phyloP scores from a whole-genome alignment of 2,797 vertebrate species.

The Cynodonichthys magdalenae region DNA sequence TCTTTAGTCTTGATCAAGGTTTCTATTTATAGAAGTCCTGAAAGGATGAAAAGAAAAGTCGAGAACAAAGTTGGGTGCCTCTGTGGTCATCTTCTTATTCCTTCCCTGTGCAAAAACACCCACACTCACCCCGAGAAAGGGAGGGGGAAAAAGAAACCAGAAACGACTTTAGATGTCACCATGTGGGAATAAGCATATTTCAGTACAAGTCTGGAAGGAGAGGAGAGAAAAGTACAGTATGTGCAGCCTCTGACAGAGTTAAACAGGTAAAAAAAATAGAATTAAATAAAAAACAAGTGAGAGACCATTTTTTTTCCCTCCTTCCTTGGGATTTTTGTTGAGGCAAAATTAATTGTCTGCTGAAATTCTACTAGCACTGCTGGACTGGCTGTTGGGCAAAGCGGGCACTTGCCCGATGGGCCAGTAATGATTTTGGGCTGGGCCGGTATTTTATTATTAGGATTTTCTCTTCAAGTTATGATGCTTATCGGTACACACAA shows the following conservation, averaged over 20 bases:
- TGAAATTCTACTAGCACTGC: constrained; percentile 24
- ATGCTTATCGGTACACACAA: too few species aligned
- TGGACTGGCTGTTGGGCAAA: too few species aligned
- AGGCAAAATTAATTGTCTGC: constrained; percentile 39
- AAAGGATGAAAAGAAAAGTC: constrained; percentile 11
- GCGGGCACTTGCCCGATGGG: too few species aligned
- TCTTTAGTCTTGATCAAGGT: constrained; percentile 61
- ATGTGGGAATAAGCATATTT: constrained; percentile 41
- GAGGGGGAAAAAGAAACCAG: not conserved
- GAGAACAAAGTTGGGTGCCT: constrained; percentile 20
- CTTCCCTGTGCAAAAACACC: constrained; percentile 19
- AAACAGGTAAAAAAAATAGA: constrained; percentile 35
- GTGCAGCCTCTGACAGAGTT: constrained; percentile 32
- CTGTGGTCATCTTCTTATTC: constrained; percentile 24
- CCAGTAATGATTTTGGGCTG: too few species aligned
- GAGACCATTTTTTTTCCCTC: not conserved
- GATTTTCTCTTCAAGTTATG: too few species aligned
- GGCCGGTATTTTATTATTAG: too few species aligned
- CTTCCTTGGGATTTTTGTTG: constrained; percentile 33
- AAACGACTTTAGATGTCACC: constrained; percentile 19
- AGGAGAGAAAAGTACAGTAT: constrained; percentile 37
- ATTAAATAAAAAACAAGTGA: constrained; percentile 18
- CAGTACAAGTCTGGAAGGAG: constrained; percentile 17
- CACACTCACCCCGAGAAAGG: constrained; percentile 11
- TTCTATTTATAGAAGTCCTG: constrained; percentile 57